Conservation (phyloP, 2,888 invertebrate genomes). For the Drosophila lacicola region DNA sequence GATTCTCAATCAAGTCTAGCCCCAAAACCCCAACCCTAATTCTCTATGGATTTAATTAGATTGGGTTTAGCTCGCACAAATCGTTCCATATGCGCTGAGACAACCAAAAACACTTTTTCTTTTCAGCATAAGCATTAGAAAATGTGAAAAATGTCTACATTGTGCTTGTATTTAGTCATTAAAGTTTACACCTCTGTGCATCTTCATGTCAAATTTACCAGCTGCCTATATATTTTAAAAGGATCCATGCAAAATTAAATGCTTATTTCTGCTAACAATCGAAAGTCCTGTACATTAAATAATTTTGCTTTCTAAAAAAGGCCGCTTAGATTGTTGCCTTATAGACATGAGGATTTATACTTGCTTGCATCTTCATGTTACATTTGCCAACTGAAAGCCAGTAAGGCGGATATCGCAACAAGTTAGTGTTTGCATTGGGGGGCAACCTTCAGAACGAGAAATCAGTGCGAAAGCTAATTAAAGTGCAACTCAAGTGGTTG, state of each 20-base stretch:
- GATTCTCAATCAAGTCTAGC: background rate
- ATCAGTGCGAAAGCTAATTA: constrained; percentile 51
- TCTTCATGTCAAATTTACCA: background rate
- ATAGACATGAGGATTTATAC: background rate
- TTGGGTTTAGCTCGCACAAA: background rate
- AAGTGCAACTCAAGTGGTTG: constrained; percentile 40
- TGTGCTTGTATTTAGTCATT: too few relatives aligned
- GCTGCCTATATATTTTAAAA: too few relatives aligned
- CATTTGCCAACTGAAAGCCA: constrained; percentile 1
- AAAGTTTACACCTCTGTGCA: background rate
- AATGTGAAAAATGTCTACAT: too few relatives aligned
- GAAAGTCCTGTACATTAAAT: too few relatives aligned
- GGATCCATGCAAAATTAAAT: too few relatives aligned
- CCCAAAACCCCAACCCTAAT: background rate
- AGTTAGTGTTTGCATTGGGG: constrained; percentile 21
- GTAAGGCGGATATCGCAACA: constrained; percentile 24
- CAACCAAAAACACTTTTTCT: too few relatives aligned
- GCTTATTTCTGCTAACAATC: too few relatives aligned
- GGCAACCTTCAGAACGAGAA: constrained; percentile 49
- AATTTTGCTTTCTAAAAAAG: too few relatives aligned
- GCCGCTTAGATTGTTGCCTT: background rate
- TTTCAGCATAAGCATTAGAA: too few relatives aligned
- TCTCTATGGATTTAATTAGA: background rate
- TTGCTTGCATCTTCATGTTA: constrained; percentile 15
- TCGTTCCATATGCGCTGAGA: background rate